Percentiles rank a stretch among this genome's conserved stretches.
These are phyloP conservation scores for Callorhinus ursinus DNA, from an alignment of 2,113 vertebrate species.

Conservation along the genomic window DNA sequence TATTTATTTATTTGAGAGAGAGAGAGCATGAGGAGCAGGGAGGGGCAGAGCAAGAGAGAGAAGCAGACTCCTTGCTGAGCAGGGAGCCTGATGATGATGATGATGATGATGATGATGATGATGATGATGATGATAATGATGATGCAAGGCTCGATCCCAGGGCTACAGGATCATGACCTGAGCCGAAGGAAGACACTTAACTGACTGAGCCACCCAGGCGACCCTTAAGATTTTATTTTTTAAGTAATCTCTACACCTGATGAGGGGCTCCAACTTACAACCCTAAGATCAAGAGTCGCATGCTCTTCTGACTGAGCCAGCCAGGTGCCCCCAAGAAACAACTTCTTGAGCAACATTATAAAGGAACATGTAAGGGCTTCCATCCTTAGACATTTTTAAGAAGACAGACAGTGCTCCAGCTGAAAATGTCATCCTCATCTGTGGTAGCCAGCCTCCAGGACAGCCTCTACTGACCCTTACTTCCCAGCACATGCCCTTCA, in stretches of 20 bases:
- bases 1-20: no score
- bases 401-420: not conserved
- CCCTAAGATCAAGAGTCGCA: not conserved
- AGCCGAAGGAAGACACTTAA: no score
- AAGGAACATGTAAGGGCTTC: not conserved
- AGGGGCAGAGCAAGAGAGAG: no score
- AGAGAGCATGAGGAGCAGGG: no score
- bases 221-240: not conserved
- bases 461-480: not conserved
- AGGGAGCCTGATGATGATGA: no score
- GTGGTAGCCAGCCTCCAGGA: not conserved
- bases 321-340: not conserved
- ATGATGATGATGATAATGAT: no score
- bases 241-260: not conserved
- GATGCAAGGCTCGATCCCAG: no score
- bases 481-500: not conserved
- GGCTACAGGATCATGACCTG: no score
- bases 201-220: no score
- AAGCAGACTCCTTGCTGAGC: no score
- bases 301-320: not conserved
- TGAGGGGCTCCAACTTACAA: not conserved
- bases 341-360: not conserved
- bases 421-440: not conserved
- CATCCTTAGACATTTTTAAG: not conserved
- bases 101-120: no score